phyloP scores from a whole-genome alignment of 2,113 vertebrate genomes.

The Ophthalmolycus amberensis region DNA sequence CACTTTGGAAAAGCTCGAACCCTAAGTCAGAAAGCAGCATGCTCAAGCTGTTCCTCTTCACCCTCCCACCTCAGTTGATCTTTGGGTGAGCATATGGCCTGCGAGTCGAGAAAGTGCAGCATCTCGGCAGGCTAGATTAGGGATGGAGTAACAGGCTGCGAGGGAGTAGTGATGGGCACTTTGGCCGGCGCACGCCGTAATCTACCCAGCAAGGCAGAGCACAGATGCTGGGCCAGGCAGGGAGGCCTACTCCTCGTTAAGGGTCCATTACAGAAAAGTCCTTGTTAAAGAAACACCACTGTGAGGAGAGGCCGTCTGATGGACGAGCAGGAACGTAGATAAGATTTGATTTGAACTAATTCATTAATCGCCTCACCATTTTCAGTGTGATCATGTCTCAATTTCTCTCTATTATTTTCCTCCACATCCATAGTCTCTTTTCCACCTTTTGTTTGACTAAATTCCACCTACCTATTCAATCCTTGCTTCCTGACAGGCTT shows the following conservation, averaged over 20 bases:
- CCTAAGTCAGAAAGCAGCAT: conserved; percentile 60
- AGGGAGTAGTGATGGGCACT: conserved; percentile 77
- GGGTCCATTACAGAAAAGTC: conserved; percentile 78
- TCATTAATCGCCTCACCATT: conserved; percentile 48
- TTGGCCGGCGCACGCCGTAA: conserved; percentile 71
- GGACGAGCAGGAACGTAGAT: conserved; percentile 48
- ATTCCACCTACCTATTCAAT: conserved; percentile 29
- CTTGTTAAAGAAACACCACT: conserved; percentile 77
- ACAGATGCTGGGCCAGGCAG: conserved; percentile 81
- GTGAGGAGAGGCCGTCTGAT: conserved; percentile 53
- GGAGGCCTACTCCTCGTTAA: conserved; percentile 79
- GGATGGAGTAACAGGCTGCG: conserved; percentile 77
- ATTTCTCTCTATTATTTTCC: conserved; percentile 35
- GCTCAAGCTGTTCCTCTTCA: conserved; percentile 64
- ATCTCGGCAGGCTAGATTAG: conserved; percentile 81
- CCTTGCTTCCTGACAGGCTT: conserved; percentile 33
- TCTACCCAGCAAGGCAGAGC: conserved; percentile 78
- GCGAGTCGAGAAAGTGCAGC: conserved; percentile 69
- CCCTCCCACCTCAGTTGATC: conserved; percentile 71
- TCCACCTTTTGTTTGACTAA: conserved; percentile 34
- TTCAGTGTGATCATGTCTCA: conserved; percentile 46
- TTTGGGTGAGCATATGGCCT: conserved; percentile 81
- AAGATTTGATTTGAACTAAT: conserved; percentile 67
- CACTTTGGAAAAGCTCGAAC: conserved; percentile 47
- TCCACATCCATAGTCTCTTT: neutral